Percentiles rank a stretch among this genome's conserved stretches.
These are phyloP conservation scores for Styela clava DNA, from an alignment of 23 tunicate species.

Conservation along the genomic window DNA sequence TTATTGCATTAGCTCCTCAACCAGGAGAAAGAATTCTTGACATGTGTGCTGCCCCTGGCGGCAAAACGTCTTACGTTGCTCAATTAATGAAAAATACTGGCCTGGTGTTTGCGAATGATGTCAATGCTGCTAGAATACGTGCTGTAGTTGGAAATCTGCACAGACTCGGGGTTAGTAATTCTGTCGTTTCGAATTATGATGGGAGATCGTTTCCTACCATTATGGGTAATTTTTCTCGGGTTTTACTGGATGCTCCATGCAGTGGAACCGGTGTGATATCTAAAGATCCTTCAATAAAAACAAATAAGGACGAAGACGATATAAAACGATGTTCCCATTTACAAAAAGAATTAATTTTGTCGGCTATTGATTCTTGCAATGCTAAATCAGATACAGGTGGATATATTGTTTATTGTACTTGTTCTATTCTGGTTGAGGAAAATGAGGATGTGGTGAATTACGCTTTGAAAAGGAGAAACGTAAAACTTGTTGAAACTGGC, in stretches of 20 bases:
- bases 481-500: slow-evolving; percentile 85
- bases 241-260: slow-evolving; percentile 97
- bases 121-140: slow-evolving; percentile 59
- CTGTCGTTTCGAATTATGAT: slow-evolving; percentile 87
- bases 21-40: slow-evolving; percentile 86
- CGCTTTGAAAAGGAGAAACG: slow-evolving; percentile 83
- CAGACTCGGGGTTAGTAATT: slow-evolving; percentile 84
- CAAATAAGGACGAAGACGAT: slow-evolving; percentile 70
- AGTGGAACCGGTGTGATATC: slow-evolving; percentile 97
- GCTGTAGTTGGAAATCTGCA: slow-evolving; percentile 93
- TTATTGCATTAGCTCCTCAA: slow-evolving; percentile 98
- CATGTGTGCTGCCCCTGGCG: slow-evolving; percentile 99
- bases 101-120: slow-evolving; percentile 79
- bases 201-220: slow-evolving; percentile 91
- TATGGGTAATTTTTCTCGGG: slow-evolving; percentile 77
- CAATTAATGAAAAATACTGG: slow-evolving; percentile 99
- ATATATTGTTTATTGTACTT: slow-evolving; percentile 93
- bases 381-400: slow-evolving; percentile 76
- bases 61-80: slow-evolving; percentile 94
- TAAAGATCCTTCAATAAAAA: slow-evolving; percentile 92
- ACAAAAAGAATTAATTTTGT: slow-evolving; percentile 89
- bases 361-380: slow-evolving; percentile 93
- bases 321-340: slow-evolving; percentile 70
- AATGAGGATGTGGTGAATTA: slow-evolving; percentile 95
- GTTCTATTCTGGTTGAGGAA: slow-evolving; percentile 94